Evolutionary conservation across 2,888 invertebrate species (phyloP).

Genomic region (Gisinianus flammeolus): DNA sequence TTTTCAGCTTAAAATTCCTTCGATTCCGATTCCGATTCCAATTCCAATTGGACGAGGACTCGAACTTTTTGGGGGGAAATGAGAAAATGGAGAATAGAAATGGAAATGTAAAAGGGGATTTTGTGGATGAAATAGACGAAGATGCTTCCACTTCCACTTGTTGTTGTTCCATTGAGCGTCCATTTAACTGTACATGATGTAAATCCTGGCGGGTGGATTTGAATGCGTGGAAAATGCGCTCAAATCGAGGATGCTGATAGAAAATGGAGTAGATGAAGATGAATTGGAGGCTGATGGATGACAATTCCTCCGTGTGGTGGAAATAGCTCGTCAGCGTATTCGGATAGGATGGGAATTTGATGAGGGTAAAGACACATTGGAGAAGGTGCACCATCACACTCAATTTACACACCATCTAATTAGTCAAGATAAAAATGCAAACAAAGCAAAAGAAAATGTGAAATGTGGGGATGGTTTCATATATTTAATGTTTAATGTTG

Average conservation of each 20-base stretch:
- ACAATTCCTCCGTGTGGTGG: not conserved
- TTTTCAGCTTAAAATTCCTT: constrained; percentile 3
- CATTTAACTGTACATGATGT: too few relatives aligned
- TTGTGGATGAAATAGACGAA: too few relatives aligned
- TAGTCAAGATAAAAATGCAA: not conserved
- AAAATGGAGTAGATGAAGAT: not conserved
- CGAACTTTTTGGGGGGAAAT: too few relatives aligned
- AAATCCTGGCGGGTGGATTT: not conserved
- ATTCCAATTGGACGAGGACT: too few relatives aligned
- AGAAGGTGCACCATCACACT: not conserved
- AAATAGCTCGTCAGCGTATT: not conserved
- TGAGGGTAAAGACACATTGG: not conserved
- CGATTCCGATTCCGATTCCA: too few relatives aligned
- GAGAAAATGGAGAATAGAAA: too few relatives aligned
- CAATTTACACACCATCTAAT: not conserved
- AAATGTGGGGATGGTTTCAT: not conserved
- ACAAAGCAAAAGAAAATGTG: not conserved
- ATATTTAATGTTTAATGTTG: not conserved
- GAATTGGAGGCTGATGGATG: not conserved
- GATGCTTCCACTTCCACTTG: not conserved
- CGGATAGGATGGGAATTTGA: not conserved
- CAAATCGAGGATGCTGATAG: not conserved
- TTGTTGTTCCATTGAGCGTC: too few relatives aligned
- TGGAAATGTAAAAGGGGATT: too few relatives aligned
- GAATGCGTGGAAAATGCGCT: not conserved